phyloP scores from a whole-genome alignment of 2,888 invertebrate genomes.

The Auanema sp. region DNA sequence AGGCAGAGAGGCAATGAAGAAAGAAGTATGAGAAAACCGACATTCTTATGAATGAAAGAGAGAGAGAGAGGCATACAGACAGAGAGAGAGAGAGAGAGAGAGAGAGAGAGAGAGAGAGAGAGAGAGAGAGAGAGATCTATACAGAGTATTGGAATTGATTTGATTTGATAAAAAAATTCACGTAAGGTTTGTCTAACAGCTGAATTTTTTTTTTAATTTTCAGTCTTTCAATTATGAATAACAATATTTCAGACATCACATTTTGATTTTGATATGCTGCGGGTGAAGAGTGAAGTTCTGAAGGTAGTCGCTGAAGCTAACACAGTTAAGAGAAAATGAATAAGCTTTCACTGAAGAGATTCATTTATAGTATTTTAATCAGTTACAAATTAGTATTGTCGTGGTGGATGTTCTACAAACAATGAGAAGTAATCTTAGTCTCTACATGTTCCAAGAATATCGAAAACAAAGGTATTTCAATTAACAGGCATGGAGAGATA shows the following conservation, averaged over 20 bases:
- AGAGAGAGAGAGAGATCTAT: no score
- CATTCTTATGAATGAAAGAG: no score
- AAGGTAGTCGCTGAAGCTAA: conserved; percentile 57
- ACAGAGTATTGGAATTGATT: no score
- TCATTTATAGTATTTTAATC: conserved; percentile 54
- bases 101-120: no score
- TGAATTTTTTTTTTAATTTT: no score
- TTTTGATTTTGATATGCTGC: conserved; percentile 51
- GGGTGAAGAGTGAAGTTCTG: conserved; percentile 50
- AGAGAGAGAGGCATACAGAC: no score
- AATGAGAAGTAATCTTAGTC: conserved; percentile 51
- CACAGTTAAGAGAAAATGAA: conserved; percentile 19
- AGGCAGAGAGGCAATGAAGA: no score
- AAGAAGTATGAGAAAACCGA: no score
- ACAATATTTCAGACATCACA: conserved; percentile 47
- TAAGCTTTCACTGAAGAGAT: conserved; percentile 8
- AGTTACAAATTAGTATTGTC: conserved; percentile 54
- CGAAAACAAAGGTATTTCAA: conserved; percentile 36
- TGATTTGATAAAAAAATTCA: no score
- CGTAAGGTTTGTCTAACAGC: no score
- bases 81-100: no score
- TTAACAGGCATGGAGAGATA: not conserved
- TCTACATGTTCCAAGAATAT: conserved; percentile 58
- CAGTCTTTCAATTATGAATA: no score
- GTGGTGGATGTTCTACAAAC: conserved; percentile 58